Evolutionary conservation across 2,888 invertebrate genomes (phyloP), one percentile per base, ranked within the genome.

Genomic region (Drosophila cognata): DNA sequence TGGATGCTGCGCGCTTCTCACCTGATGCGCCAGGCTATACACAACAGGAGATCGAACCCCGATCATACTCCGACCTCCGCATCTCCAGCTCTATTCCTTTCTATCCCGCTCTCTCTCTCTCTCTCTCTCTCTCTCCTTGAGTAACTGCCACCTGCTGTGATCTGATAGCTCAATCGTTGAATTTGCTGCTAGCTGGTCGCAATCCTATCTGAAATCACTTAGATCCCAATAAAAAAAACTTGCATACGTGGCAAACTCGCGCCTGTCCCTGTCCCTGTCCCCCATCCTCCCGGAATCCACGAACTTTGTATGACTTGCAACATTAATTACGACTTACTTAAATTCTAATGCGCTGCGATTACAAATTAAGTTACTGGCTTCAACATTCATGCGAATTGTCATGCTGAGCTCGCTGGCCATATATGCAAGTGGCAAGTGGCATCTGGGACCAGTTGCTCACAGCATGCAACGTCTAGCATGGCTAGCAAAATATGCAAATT

Each of bases 301-400:
- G 21, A 35, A 46, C 56, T 71, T 71, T 80, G 73, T 78, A 77
- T 83, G 85, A 84, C 90, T 89, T 88, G 87, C 88, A 91, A 89
- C 93, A 93, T 93, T 93, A 93, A 93, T 93, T 93, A 93, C 92
- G 93, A 92, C 91, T 93, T 92, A 92, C 92, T 93, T 93, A 92
- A 92, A 92, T 91, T 93, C 92, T 93, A 93, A 93, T 93, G 88
- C 90, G 84, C 60, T 73, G 79, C 81, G 89, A 89, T 92, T 91
- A 93, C 93, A 93, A 93, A 93, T 93, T 93, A 93, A 93, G 93
- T 91, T 89, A 92, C 92, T 88, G 90, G 81, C 89, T 84, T 83
- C 81, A 90, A 87, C 89, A 89, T 86, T 87, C 79, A 87, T 90
- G 86, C 86, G 85, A 89, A 86, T 86, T 88, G 84, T 90, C 91